Evolutionary conservation across 2,113 vertebrate species (phyloP).

Genomic region (Vulpes ferrilata): DNA sequence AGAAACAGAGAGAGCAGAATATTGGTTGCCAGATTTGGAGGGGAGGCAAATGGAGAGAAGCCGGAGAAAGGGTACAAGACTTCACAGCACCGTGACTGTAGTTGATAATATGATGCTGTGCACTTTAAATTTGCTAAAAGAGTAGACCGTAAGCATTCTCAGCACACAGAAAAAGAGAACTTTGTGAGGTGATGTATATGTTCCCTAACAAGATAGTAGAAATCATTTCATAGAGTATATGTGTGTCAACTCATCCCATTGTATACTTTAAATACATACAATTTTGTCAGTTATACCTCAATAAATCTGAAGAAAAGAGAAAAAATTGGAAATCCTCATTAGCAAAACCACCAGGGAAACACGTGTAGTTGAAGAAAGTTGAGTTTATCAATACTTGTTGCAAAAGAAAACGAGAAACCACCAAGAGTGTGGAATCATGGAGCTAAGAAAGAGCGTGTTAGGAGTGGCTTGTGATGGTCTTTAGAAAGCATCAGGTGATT

Average conservation of each 20-base stretch:
- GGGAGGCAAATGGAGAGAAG: neutral
- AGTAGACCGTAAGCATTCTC: neutral
- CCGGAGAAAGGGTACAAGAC: neutral
- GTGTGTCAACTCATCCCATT: neutral
- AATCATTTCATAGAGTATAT: neutral
- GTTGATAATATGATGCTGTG: neutral
- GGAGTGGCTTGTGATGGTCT: neutral
- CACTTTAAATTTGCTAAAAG: neutral
- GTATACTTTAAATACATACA: neutral
- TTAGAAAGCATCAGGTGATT: neutral
- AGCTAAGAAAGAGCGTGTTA: neutral
- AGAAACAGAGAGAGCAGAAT: neutral
- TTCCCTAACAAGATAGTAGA: neutral
- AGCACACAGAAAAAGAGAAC: neutral
- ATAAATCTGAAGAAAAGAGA: neutral
- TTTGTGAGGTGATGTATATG: neutral
- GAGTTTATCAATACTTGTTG: neutral
- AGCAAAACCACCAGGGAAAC: neutral
- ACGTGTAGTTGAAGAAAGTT: neutral
- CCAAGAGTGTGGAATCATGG: neutral
- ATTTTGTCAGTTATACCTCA: neutral
- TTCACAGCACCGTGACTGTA: neutral
- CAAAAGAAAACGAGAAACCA: neutral
- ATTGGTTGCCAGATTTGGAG: neutral
- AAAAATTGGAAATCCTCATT: neutral